Base-by-base conservation (phyloP, 1,140 invertebrate species). In the Dinothrombium tinctorium region DNA sequence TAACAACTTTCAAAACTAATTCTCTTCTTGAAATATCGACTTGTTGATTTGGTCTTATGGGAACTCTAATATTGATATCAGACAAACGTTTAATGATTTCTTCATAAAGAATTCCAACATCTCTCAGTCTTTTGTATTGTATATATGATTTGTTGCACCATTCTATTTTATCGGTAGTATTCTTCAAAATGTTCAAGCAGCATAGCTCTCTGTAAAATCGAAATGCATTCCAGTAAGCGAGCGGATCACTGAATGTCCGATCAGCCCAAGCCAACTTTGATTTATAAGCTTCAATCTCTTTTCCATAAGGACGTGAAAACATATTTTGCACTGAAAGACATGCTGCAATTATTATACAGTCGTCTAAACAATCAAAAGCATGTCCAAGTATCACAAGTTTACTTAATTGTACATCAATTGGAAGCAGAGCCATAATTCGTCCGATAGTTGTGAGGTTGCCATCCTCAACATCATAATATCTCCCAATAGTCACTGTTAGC, bases 381-480 rank as follows among this genome's bases (percentile, higher is more conserved):
- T 86, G 71, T 2, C 87, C 87, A 0, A 94, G 58, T 29, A 84
- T 61, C 28, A 96, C 78, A 0, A 95, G 59, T 53, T 87, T 86
- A 9, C 76, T 68, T 4, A 87, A 53, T 31, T 68, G 66, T 11
- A 86, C 71, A 53, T 89, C 77, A 0, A 94, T 50, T 0, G 87
- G 87, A 26, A 95, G 58, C 33, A 57, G 56, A 0, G 76, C 71
- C 70, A 92, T 77, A 0, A 94, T 64, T 22, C 60, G 61, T 1
- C 90, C 90, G 44, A 94, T 60, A 55, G 73, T 75, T 0, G 84
- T 94, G 11, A 95, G 50, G 43, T 89, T 74, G n/a, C 87, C 87
- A 60, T 94, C 84, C 12, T 47, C 45, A 28, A 47, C 47, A 26
- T 69, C 59, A 11, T 55, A 51, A 45, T 64, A 60, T n/a, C 59